Evolutionary conservation across 2,888 invertebrate genomes (phyloP).

Genomic region (Cryptocephalus moraei): DNA sequence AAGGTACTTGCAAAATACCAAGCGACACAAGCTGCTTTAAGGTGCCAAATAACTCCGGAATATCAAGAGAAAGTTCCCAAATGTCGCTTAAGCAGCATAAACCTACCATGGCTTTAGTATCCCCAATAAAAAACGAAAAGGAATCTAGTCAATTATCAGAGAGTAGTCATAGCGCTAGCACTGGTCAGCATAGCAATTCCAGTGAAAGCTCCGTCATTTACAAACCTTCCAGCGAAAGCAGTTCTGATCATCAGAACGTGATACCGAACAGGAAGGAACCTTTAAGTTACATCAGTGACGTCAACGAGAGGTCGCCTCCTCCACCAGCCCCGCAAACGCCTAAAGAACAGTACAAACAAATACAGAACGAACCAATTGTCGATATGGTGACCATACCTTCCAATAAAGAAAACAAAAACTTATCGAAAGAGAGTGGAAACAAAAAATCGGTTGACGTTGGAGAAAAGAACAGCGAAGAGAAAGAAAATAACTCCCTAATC

Average conservation of each 20-base stretch:
- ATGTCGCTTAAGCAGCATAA: constrained; percentile 24
- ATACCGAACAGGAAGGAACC: constrained; percentile 48
- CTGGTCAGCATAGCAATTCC: constrained; percentile 59
- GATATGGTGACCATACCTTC: constrained; percentile 10
- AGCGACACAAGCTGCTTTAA: constrained; percentile 39
- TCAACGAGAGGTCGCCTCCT: constrained; percentile 12
- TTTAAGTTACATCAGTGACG: constrained; percentile 32
- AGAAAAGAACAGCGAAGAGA: constrained; percentile 5
- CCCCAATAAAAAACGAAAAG: constrained; percentile 59
- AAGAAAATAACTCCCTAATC: constrained; percentile 24
- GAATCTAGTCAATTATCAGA: constrained; percentile 49
- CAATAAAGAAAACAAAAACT: constrained; percentile 9
- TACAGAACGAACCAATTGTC: constrained; percentile 5
- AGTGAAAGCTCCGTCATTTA: constrained; percentile 66
- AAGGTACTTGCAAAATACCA: constrained; percentile 73
- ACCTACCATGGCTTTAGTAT: constrained; percentile 47
- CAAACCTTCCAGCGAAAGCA: constrained; percentile 62
- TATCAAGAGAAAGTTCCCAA: constrained; percentile 34
- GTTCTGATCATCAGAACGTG: constrained; percentile 44
- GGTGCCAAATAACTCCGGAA: constrained; percentile 27
- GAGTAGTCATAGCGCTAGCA: constrained; percentile 56
- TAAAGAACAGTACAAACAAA: constrained; percentile 24
- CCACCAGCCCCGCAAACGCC: constrained; percentile 17
- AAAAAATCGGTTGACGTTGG: constrained; percentile 40
- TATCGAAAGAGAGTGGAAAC: constrained; percentile 26